phyloP scores from a whole-genome alignment of 2,797 vertebrate species.

The Cynopterus sphinx region DNA sequence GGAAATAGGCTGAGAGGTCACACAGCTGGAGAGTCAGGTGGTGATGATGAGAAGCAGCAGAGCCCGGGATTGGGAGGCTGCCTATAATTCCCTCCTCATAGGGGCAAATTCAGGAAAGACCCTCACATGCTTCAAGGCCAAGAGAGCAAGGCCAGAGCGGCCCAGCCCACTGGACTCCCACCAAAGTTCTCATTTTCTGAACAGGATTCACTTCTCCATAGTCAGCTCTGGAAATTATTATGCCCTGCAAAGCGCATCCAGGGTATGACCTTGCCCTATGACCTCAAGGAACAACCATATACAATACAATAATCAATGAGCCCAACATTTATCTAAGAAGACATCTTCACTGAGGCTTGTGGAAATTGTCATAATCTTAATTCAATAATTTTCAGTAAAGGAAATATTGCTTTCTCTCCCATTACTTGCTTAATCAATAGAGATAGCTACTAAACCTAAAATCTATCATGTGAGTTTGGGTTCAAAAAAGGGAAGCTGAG shows the following conservation, averaged over 20 bases:
- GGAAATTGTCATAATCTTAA: neutral
- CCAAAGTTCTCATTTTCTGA: neutral
- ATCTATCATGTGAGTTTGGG: neutral
- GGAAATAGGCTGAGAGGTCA: neutral
- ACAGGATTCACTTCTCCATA: neutral
- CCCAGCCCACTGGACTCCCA: neutral
- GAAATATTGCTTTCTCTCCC: neutral
- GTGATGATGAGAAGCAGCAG: neutral
- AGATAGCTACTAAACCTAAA: neutral
- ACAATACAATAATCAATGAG: neutral
- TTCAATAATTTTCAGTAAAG: neutral
- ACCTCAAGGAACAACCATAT: neutral
- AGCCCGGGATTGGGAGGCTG: neutral
- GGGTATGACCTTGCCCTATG: neutral
- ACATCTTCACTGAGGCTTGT: neutral
- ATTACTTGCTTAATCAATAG: neutral
- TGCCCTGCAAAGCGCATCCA: neutral
- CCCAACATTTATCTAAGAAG: neutral
- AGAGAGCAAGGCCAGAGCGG: neutral
- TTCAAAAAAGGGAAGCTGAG: neutral
- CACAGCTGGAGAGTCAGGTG: neutral
- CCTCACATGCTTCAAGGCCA: fast-evolving
- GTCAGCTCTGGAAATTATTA: neutral
- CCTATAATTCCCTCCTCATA: neutral
- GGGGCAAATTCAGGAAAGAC: neutral